phyloP scores from a whole-genome alignment of 2,113 vertebrate genomes.

The Dromiciops gliroides region DNA sequence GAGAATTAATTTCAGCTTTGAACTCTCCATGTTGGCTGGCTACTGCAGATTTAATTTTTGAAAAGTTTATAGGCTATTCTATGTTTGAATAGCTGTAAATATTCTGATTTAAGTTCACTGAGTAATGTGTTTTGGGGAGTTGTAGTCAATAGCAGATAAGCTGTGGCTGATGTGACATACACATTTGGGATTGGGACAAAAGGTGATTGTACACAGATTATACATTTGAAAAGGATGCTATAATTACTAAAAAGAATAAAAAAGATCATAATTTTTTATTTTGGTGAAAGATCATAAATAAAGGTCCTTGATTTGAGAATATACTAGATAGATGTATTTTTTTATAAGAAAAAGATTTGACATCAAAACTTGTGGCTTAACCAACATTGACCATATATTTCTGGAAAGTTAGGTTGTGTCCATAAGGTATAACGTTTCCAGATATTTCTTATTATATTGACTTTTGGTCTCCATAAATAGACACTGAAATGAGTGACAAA shows the following conservation, averaged over 20 bases:
- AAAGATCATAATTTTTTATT: constrained; percentile 42
- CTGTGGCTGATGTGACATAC: constrained; percentile 51
- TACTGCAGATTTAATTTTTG: constrained; percentile 51
- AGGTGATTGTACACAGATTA: constrained; percentile 37
- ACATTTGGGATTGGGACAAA: constrained; percentile 66
- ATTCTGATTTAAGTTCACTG: constrained; percentile 60
- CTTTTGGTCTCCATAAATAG: neutral
- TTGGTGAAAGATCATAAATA: constrained; percentile 39
- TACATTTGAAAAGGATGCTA: constrained; percentile 59
- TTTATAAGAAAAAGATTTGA: constrained; percentile 31
- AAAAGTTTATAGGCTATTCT: constrained; percentile 37
- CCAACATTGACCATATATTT: neutral
- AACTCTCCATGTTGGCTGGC: constrained; percentile 37
- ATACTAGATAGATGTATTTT: constrained; percentile 17
- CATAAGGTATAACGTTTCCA: neutral
- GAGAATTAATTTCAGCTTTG: constrained; percentile 52
- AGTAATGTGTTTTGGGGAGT: constrained; percentile 52
- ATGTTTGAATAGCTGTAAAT: constrained; percentile 36
- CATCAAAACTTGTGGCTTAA: constrained; percentile 24
- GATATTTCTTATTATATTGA: neutral
- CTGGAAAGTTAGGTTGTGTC: constrained; percentile 1
- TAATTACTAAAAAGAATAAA: constrained; percentile 31
- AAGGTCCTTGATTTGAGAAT: constrained; percentile 28
- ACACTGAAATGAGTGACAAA: neutral
- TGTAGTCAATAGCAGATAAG: constrained; percentile 67